phyloP scores from a whole-genome alignment of 2,113 vertebrate genomes.

The Hystrix brachyura region DNA sequence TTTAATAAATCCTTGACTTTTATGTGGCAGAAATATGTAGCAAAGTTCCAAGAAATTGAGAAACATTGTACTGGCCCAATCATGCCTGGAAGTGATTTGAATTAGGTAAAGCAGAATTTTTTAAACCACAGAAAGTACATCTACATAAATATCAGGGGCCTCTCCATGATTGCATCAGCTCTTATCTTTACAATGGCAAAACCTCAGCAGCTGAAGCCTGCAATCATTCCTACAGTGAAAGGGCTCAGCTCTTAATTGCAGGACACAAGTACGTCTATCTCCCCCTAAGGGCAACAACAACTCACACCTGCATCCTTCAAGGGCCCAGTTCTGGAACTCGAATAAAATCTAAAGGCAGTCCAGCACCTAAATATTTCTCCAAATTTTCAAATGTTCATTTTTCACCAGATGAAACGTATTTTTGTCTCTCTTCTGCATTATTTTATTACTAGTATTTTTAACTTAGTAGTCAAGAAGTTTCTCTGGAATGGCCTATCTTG shows the following conservation, averaged over 20 bases:
- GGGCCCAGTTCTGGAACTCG: background rate
- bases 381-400: background rate
- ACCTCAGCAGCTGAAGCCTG: slow-evolving; percentile 28
- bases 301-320: background rate
- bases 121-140: slow-evolving; percentile 57
- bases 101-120: slow-evolving; percentile 69
- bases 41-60: slow-evolving; percentile 76
- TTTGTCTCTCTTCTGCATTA: background rate
- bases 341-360: background rate
- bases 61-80: slow-evolving; percentile 70
- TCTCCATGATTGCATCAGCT: slow-evolving; percentile 45
- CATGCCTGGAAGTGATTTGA: slow-evolving; percentile 75
- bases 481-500: slow-evolving; percentile 42
- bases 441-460: background rate
- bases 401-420: background rate
- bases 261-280: background rate
- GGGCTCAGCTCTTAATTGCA: background rate
- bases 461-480: slow-evolving; percentile 30
- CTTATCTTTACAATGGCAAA: slow-evolving; percentile 66
- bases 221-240: slow-evolving; percentile 41
- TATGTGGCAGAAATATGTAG: slow-evolving; percentile 77
- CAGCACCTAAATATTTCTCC: background rate
- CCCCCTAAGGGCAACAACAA: background rate
- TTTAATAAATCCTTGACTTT: slow-evolving; percentile 81
- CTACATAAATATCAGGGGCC: slow-evolving; percentile 73